A percentile compares a stretch with the other conserved stretches of the same genome.
Evolutionary conservation across 2,888 invertebrate species (phyloP).

Genomic region (Diarsia brunnea): DNA sequence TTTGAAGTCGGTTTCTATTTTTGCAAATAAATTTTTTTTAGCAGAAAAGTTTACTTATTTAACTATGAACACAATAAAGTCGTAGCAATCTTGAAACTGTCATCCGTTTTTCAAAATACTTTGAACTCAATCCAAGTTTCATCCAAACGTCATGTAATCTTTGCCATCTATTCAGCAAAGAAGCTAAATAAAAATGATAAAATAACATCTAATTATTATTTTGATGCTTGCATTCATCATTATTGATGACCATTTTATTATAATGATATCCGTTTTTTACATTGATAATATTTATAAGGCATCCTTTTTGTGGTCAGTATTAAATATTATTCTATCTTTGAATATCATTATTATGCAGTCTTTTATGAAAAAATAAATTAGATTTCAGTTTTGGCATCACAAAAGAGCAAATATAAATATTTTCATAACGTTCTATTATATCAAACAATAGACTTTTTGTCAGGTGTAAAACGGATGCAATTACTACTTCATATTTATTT

Average conservation of each 20-base stretch:
- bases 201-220: not conserved
- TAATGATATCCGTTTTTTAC: conserved; percentile 9
- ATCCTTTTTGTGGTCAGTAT: conserved; percentile 19
- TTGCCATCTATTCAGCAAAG: not conserved
- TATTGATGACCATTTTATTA: not conserved
- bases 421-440: not conserved
- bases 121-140: not conserved
- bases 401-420: conserved; percentile 15
- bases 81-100: not conserved
- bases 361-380: not conserved
- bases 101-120: not conserved
- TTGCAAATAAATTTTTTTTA: too few species aligned
- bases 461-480: conserved; percentile 22
- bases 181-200: too few species aligned
- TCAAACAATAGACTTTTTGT: not conserved
- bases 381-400: not conserved
- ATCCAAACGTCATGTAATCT: not conserved
- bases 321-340: conserved; percentile 4
- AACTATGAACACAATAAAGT: not conserved
- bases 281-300: not conserved
- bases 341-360: not conserved
- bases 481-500: conserved; percentile 15
- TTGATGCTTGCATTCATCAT: conserved; percentile 12
- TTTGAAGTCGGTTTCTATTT: too few species aligned
- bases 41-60: too few species aligned